These are phyloP conservation scores for Okamejei kenojei DNA, from an alignment of 2,797 vertebrate genomes.

Conservation along the genomic window DNA sequence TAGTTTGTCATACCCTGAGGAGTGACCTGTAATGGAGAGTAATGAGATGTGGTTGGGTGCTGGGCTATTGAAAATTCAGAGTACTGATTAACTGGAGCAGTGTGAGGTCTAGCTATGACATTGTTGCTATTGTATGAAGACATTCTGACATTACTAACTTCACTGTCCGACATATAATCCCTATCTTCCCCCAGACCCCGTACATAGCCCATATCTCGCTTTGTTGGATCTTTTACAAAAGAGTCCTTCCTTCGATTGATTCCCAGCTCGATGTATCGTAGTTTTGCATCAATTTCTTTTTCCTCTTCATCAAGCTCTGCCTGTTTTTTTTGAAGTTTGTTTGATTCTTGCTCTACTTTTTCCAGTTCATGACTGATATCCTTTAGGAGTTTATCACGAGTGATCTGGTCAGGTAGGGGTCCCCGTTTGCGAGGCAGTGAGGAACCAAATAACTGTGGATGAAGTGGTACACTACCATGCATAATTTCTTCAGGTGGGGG, in stretches of 20 bases:
- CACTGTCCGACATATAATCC: slow-evolving; percentile 95
- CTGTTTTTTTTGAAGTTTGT: slow-evolving; percentile 95
- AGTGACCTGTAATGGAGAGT: slow-evolving; percentile 63
- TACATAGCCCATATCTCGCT: slow-evolving; percentile 79
- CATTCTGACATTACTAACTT: slow-evolving; percentile 85
- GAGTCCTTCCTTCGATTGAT: slow-evolving; percentile 95
- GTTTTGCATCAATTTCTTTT: slow-evolving; percentile 96
- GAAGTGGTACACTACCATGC: slow-evolving; percentile 68
- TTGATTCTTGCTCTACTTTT: slow-evolving; percentile 93
- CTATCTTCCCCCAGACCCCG: slow-evolving; percentile 79
- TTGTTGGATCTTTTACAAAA: slow-evolving; percentile 81
- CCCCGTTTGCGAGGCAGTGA: slow-evolving; percentile 74
- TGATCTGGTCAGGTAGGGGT: slow-evolving; percentile 69
- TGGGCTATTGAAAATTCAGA: slow-evolving; percentile 63
- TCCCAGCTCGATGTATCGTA: slow-evolving; percentile 91
- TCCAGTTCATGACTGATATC: slow-evolving; percentile 91
- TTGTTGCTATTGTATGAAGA: slow-evolving; percentile 66
- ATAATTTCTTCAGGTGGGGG: slow-evolving; percentile 86
- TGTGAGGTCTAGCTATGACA: slow-evolving; percentile 65
- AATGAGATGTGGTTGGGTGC: slow-evolving; percentile 70
- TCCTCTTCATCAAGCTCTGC: slow-evolving; percentile 96
- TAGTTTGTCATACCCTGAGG: slow-evolving; percentile 65
- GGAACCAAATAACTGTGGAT: slow-evolving; percentile 83
- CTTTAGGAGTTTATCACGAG: slow-evolving; percentile 85
- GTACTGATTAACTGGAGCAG: slow-evolving; percentile 73